phyloP scores from a whole-genome alignment of 35 echinoderm and acorn worm genomes.

The Apostichopus japonicus region DNA sequence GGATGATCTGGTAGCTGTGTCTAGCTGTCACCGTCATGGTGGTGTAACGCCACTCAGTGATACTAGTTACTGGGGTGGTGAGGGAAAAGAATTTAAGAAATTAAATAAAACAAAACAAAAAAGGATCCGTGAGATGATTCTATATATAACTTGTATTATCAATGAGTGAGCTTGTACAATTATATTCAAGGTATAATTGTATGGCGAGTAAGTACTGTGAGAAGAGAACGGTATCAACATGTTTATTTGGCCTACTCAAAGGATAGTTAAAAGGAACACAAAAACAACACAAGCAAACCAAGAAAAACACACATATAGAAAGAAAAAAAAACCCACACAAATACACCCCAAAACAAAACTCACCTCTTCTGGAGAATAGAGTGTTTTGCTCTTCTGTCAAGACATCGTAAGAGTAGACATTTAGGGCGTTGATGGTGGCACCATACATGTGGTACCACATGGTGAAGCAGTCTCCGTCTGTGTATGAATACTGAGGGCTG shows the following conservation, averaged over 20 bases:
- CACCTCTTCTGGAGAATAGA: constrained; percentile 1
- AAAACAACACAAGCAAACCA: too few species aligned
- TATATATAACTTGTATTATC: too few species aligned
- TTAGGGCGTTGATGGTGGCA: constrained; percentile 58
- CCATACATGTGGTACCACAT: constrained; percentile 98
- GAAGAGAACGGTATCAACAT: too few species aligned
- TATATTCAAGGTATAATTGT: too few species aligned
- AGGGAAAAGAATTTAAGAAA: neutral
- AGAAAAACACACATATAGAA: too few species aligned
- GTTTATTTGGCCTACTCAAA: too few species aligned
- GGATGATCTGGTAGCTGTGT: constrained; percentile 67
- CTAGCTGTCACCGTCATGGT: constrained; percentile 61
- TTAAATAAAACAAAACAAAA: too few species aligned
- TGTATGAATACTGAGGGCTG: constrained; percentile 56
- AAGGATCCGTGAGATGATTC: too few species aligned
- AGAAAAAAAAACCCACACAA: too few species aligned
- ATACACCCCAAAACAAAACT: neutral
- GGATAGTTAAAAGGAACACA: too few species aligned
- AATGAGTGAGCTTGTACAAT: too few species aligned
- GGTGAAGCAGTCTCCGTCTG: constrained; percentile 67
- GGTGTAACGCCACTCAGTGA: constrained; percentile 72
- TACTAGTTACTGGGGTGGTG: neutral
- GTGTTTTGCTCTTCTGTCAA: neutral
- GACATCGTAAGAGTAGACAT: constrained; percentile 44
- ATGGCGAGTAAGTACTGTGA: too few species aligned